Base-by-base conservation (phyloP, 2,888 invertebrate genomes). In the Julus scandinavius region DNA sequence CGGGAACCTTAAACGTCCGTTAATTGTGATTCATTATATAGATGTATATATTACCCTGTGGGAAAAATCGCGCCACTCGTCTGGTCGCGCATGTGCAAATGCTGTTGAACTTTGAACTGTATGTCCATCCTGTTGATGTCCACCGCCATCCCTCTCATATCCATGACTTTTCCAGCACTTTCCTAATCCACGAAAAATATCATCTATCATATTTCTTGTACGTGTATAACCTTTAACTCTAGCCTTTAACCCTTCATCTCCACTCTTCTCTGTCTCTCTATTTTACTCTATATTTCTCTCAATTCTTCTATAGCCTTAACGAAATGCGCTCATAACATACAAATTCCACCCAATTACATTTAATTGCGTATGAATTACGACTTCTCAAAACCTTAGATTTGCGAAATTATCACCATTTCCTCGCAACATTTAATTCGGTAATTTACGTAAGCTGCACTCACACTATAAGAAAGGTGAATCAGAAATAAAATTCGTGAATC, bases 1-100 rank as follows among this genome's bases (percentile, higher is more conserved):
- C 80, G 80, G 80, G 80, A 80, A 80, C 80, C 80, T 80, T 80
- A 80, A 80, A 80, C 80, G 80, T 80, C 80, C 80, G 80, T 80
- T 80, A 80, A 80, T 80, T 80, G 80, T 80, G 80, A 80, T 80
- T 80, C 80, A 80, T 80, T 80, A 80, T 80, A 80, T 80, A 80
- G 80, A 80, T 80, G 80, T 80, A 80, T 80, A 80, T 80, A 80
- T 80, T 80, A 80, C 80, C 80, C 80, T 80, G 80, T 80, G 80
- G 80, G 80, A 80, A 17, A 29, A 63, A 80, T 40, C 63, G 63
- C 63, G 58, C 15, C 58, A 63, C 6, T 63, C 58, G 58, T 63
- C 29, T 63, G 72, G 29, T 29, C 72, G 72, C 72, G 72, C 72
- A 72, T 29, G 80, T 80, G 80, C 80, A 80, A 80, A 80, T 80